These are phyloP conservation scores for Chrysolina oricalcia DNA, from an alignment of 2,888 invertebrate species.

Conservation along the genomic window DNA sequence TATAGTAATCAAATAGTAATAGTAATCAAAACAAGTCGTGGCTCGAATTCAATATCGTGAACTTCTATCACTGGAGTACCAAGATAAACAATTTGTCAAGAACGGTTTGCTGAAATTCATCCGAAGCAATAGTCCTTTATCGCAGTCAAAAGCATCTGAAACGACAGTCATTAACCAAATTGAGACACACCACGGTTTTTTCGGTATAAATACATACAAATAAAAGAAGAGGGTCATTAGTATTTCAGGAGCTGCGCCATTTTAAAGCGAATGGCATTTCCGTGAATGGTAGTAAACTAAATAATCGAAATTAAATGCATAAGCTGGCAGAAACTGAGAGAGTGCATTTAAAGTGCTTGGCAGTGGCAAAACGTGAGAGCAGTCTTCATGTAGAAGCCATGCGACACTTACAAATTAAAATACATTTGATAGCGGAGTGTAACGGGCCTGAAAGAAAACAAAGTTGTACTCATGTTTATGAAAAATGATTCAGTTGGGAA, in stretches of 20 bases:
- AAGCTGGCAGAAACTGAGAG: conserved; percentile 27
- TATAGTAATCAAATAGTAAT: too few relatives aligned
- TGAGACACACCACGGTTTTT: background rate
- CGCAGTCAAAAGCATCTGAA: background rate
- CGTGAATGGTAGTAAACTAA: conserved; percentile 6
- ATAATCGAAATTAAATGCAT: conserved; percentile 30
- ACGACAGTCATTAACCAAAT: background rate
- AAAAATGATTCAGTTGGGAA: background rate
- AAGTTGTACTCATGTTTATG: conserved; percentile 3
- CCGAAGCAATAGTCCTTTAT: background rate
- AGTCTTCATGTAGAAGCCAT: conserved; percentile 18
- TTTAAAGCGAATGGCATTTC: conserved; percentile 17
- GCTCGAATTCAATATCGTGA: too few relatives aligned
- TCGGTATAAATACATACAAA: conserved; percentile 2
- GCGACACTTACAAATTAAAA: conserved; percentile 53
- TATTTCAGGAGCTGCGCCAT: conserved; percentile 7
- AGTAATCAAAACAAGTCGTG: too few relatives aligned
- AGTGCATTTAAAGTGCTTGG: conserved; percentile 33
- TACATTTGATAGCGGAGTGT: conserved; percentile 52
- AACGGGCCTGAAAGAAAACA: conserved; percentile 56
- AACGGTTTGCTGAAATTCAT: background rate
- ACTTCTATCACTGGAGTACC: too few relatives aligned
- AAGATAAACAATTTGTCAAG: background rate
- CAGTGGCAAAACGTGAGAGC: conserved; percentile 14
- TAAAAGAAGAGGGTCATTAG: conserved; percentile 2